Evolutionary conservation across 2,113 vertebrate species (phyloP).

Genomic region (Plestiodon gilberti): DNA sequence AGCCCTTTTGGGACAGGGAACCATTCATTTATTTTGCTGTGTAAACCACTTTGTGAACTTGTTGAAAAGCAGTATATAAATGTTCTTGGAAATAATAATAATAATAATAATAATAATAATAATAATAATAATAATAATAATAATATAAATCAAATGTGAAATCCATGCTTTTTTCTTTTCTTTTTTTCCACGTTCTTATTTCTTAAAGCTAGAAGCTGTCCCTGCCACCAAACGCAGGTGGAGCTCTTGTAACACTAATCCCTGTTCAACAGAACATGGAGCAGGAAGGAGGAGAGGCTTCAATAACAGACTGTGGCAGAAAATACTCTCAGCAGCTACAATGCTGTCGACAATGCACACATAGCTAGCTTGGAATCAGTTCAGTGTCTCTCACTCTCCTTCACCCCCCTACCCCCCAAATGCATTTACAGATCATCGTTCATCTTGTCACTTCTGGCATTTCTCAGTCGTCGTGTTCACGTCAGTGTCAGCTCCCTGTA

Average conservation of each 20-base stretch:
- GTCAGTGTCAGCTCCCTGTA: background rate
- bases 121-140: no score
- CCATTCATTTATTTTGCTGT: no score
- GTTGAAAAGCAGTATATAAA: no score
- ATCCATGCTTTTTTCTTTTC: background rate
- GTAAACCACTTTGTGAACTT: no score
- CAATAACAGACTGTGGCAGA: background rate
- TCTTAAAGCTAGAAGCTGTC: background rate
- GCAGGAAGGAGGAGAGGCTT: background rate
- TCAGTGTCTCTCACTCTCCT: no score
- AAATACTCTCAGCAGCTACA: background rate
- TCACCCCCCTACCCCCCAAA: background rate
- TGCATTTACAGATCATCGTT: background rate
- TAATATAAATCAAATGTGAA: no score
- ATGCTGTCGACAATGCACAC: background rate
- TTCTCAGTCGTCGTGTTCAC: background rate
- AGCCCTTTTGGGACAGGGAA: no score
- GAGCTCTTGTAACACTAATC: conserved; percentile 37
- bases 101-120: no score
- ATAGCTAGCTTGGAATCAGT: background rate
- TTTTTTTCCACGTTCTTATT: background rate
- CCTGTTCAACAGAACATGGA: background rate
- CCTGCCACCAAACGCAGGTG: background rate
- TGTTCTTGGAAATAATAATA: no score
- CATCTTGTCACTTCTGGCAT: background rate